These are phyloP conservation scores for Leptoteleia sp. DNA, from an alignment of 1,140 invertebrate genomes.

Conservation along the genomic window DNA sequence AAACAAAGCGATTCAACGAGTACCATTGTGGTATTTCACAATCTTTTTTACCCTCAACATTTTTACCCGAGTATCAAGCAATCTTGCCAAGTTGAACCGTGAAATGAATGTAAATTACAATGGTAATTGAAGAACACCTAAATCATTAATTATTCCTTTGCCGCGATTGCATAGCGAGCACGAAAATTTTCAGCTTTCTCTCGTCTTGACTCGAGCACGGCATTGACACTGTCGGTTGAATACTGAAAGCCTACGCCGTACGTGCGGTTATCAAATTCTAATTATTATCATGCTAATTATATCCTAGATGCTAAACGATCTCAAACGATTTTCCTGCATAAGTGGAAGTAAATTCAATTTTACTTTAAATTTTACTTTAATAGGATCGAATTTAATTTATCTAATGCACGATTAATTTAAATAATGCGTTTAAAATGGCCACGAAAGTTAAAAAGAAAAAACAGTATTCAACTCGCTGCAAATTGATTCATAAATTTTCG, in stretches of 20 bases:
- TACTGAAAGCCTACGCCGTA: constrained; percentile 35
- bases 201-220: constrained; percentile 60
- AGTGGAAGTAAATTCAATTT: too few species aligned
- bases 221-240: constrained; percentile 62
- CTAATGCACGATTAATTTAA: too few species aligned
- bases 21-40: too few species aligned
- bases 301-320: constrained; percentile 6
- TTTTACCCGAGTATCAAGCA: too few species aligned
- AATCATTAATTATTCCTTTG: constrained; percentile 25
- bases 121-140: constrained; percentile 16
- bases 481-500: not conserved
- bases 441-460: too few species aligned
- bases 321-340: not conserved
- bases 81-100: too few species aligned
- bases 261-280: constrained; percentile 13
- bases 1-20: too few species aligned
- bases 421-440: too few species aligned
- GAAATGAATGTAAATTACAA: constrained; percentile 26
- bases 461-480: constrained; percentile 1
- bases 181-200: constrained; percentile 72
- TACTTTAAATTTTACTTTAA: too few species aligned
- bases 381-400: too few species aligned
- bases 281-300: constrained; percentile 49
- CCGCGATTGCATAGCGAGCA: constrained; percentile 41
- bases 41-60: too few species aligned